Evolutionary conservation across 2,797 vertebrate genomes (phyloP), one percentile per base, ranked within the genome.

Genomic region (Sandelia bainsii): DNA sequence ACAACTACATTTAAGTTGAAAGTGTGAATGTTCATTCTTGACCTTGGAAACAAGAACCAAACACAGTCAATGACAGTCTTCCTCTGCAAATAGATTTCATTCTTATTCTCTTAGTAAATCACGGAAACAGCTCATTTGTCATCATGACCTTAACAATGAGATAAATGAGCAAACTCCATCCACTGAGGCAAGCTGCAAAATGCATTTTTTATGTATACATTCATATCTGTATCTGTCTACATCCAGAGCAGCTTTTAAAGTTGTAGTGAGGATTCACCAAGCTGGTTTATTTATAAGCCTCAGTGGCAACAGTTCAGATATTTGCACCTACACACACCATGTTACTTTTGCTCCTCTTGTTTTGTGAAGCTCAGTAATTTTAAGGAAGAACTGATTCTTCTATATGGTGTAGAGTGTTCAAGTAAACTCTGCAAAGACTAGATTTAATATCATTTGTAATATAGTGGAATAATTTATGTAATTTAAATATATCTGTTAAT

Each of bases 311-410:
- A 62, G 67, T 29, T 79, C 64, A 62, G 52, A 73, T 75, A 51
- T 79, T 70, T 75, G 64, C 75, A 75, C 78, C 77, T 63, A 68
- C 63, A 80, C 69, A 63, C 63, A 34, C 20, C 13, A 49, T 20
- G 50, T 54, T 57, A 25, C 48, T 42, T 32, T 32, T 32, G 52
- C 62, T 65, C 13, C 48, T 44, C 62, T 65, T 81, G 39, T 17
- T 45, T 19, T 19, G 16, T 17, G 16, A 44, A 44, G 42, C 42
- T 44, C 16, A 6, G 7, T 17, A 39, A 12, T 39, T 48, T 59
- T n/a, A 42, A 56, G 32, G 62, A 59, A 75, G 17, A 25, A n/a
- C 11, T 29, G 16, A 49, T 56, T 59, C 10, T 51, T 49, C 13
- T 67, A 10, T 20, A 29, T 69, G 50, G 23, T n/a, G 4, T 17